phyloP scores from a whole-genome alignment of 2,113 vertebrate genomes.

The Narcine bancroftii region DNA sequence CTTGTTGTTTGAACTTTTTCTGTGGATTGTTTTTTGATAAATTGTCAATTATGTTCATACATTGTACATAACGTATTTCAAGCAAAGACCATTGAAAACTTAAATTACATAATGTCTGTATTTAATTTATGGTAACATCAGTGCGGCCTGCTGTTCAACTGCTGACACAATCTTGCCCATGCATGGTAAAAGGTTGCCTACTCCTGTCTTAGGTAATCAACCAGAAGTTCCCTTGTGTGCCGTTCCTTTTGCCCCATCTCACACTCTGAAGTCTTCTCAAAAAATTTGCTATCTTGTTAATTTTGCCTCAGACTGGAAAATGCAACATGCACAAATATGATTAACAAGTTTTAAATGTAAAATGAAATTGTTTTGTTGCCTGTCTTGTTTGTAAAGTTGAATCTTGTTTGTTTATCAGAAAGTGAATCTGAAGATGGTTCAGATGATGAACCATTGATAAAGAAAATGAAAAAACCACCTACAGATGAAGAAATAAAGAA shows the following conservation, averaged over 20 bases:
- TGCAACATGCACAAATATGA: no score
- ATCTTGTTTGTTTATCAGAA: constrained; percentile 49
- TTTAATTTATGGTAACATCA: no score
- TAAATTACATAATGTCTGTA: no score
- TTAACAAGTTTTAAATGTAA: not conserved
- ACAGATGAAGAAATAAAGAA: constrained; percentile 78
- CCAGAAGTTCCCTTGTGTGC: not conserved
- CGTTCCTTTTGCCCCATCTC: not conserved
- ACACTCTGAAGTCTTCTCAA: not conserved
- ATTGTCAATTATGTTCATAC: no score
- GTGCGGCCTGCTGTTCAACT: no score
- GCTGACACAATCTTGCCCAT: no score
- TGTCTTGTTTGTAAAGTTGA: not conserved
- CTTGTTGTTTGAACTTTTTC: no score
- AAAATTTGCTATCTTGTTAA: not conserved
- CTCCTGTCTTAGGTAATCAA: no score
- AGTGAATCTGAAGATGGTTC: constrained; percentile 76
- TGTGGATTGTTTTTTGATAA: no score
- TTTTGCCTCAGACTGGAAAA: not conserved
- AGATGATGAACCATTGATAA: constrained; percentile 86
- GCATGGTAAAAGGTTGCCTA: no score
- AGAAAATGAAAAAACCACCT: constrained; percentile 77
- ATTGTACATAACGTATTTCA: no score
- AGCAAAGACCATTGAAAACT: no score
- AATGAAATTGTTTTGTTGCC: not conserved